Percentiles rank a stretch among this genome's conserved stretches.
Evolutionary conservation across 1,140 invertebrate genomes (phyloP).

Genomic region (Aphidius gifuensis): DNA sequence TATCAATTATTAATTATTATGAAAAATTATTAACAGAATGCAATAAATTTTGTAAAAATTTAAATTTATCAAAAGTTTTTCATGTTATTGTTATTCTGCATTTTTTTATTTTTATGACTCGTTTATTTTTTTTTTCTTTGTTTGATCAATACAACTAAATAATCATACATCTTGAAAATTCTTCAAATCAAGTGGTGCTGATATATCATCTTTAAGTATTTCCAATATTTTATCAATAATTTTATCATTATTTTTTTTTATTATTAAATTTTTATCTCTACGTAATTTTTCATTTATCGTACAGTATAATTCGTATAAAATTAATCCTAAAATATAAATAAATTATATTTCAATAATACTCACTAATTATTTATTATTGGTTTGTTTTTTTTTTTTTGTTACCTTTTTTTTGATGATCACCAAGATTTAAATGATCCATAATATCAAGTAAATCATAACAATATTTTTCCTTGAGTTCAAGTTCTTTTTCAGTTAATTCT

Average conservation of each 20-base stretch:
- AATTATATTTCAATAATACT: slow-evolving; percentile 9
- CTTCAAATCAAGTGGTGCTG: slow-evolving; percentile 26
- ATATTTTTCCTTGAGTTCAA: slow-evolving; percentile 37
- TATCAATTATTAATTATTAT: no score
- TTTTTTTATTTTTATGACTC: no score
- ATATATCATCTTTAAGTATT: slow-evolving; percentile 40
- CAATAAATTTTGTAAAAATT: no score
- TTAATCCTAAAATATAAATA: slow-evolving; percentile 35
- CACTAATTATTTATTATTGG: background rate
- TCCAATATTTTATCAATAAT: slow-evolving; percentile 32
- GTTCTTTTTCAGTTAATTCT: slow-evolving; percentile 41
- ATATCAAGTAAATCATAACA: slow-evolving; percentile 39
- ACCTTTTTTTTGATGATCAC: slow-evolving; percentile 47
- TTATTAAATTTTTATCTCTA: slow-evolving; percentile 17
- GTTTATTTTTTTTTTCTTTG: background rate
- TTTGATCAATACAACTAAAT: slow-evolving; percentile 21
- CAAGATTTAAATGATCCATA: slow-evolving; percentile 37
- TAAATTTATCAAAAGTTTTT: no score
- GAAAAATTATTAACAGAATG: no score
- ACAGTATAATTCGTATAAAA: slow-evolving; percentile 44
- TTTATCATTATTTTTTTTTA: background rate
- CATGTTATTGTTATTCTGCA: no score
- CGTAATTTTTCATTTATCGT: slow-evolving; percentile 36
- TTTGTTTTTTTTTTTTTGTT: slow-evolving; percentile 11
- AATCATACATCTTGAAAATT: slow-evolving; percentile 2